These are phyloP conservation scores for Lanius collurio DNA, from an alignment of 2,113 vertebrate genomes.

Conservation along the genomic window DNA sequence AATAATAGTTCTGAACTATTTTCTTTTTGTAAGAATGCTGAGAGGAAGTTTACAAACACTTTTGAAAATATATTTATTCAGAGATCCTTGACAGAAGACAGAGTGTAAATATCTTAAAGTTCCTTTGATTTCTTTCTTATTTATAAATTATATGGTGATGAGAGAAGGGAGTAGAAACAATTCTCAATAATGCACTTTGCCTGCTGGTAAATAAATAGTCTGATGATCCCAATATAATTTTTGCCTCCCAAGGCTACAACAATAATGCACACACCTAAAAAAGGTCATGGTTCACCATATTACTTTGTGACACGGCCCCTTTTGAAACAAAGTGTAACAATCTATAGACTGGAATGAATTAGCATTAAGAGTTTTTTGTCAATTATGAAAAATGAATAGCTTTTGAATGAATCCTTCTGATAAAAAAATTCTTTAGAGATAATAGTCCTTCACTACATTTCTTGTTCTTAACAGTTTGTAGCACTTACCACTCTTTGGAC, in stretches of 20 bases:
- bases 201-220: background rate
- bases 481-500: background rate
- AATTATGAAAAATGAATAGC: background rate
- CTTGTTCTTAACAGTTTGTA: background rate
- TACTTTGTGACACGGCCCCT: background rate
- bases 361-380: background rate
- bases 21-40: background rate
- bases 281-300: background rate
- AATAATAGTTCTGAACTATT: background rate
- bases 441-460: background rate
- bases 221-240: background rate
- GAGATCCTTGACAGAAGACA: background rate
- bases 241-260: background rate
- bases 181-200: background rate
- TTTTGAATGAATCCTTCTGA: background rate
- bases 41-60: background rate
- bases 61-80: background rate
- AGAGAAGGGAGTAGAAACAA: background rate
- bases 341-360: background rate
- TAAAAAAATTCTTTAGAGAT: background rate
- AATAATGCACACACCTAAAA: background rate
- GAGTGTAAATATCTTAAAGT: background rate
- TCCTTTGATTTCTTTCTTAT: background rate
- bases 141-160: background rate
- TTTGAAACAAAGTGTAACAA: background rate